Evolutionary conservation across 1,140 invertebrate genomes (phyloP).

Genomic region (Sarcophaga peregrina): DNA sequence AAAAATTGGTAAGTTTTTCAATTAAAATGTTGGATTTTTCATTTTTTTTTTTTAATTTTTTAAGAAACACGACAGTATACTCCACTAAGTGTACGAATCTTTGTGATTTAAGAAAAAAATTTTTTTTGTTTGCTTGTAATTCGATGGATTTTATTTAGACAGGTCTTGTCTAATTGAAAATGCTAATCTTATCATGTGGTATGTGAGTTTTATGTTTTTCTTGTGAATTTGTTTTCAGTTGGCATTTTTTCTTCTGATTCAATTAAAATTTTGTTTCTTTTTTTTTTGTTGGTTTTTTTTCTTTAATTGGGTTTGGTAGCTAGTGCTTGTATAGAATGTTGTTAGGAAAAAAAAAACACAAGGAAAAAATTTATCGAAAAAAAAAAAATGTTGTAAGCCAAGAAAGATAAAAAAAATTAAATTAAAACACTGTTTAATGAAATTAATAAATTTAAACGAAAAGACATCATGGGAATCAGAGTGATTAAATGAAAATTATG

Average conservation of each 20-base stretch:
- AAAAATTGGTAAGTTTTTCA: slow-evolving; percentile 15
- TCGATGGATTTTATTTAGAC: no score
- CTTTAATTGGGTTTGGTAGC: background rate
- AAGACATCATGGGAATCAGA: no score
- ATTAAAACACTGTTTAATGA: no score
- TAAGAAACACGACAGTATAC: background rate
- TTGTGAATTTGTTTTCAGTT: background rate
- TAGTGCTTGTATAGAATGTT: background rate
- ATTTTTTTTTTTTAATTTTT: slow-evolving; percentile 1
- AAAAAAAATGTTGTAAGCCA: no score
- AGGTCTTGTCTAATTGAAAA: slow-evolving; percentile 2
- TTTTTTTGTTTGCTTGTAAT: background rate
- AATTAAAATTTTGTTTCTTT: background rate
- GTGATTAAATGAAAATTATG: no score
- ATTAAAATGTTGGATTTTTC: slow-evolving; percentile 13
- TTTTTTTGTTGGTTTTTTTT: background rate
- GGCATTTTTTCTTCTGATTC: background rate
- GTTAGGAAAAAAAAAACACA: background rate
- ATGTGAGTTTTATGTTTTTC: slow-evolving; percentile 14
- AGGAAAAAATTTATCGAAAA: background rate
- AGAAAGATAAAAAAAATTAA: no score
- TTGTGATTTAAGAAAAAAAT: background rate
- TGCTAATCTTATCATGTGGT: slow-evolving; percentile 13
- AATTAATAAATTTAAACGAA: no score
- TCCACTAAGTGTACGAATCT: no score